A percentile compares a stretch with the other conserved stretches of the same genome.
Conservation (phyloP, 2,888 invertebrate genomes). For the Melanotus villosus region DNA sequence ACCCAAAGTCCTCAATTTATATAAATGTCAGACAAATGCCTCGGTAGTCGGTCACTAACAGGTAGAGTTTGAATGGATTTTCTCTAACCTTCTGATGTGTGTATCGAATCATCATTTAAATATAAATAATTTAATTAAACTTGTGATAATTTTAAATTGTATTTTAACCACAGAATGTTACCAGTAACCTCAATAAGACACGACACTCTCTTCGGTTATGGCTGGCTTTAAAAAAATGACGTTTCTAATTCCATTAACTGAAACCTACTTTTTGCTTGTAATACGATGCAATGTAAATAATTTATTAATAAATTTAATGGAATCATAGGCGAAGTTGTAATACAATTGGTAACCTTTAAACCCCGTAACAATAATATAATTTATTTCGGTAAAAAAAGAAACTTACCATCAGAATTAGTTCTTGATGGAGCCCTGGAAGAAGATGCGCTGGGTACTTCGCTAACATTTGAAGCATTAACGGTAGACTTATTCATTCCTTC, state of each 20-base stretch:
- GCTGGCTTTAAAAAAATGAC: too few species aligned
- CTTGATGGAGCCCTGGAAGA: slow-evolving; percentile 69
- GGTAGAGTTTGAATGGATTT: slow-evolving; percentile 57
- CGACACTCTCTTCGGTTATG: too few species aligned
- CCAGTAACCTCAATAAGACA: too few species aligned
- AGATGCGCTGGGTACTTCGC: slow-evolving; percentile 67
- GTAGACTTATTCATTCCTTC: slow-evolving; percentile 83
- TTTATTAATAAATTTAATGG: not conserved
- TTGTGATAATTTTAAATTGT: too few species aligned
- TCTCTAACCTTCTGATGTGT: slow-evolving; percentile 55
- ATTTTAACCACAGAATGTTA: too few species aligned
- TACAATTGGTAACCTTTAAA: too few species aligned
- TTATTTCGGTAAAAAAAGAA: too few species aligned
- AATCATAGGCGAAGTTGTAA: not conserved
- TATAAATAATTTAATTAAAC: too few species aligned
- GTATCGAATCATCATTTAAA: slow-evolving; percentile 53
- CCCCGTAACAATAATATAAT: too few species aligned
- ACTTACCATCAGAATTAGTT: slow-evolving; percentile 70
- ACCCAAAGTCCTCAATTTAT: not conserved
- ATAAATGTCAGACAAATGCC: slow-evolving; percentile 60
- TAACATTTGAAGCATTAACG: slow-evolving; percentile 53
- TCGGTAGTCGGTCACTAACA: slow-evolving; percentile 5
- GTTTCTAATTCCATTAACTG: too few species aligned
- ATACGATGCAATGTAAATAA: too few species aligned
- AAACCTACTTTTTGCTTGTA: too few species aligned